Base-by-base conservation (phyloP, 2,113 vertebrate genomes). In the Platanista minor region DNA sequence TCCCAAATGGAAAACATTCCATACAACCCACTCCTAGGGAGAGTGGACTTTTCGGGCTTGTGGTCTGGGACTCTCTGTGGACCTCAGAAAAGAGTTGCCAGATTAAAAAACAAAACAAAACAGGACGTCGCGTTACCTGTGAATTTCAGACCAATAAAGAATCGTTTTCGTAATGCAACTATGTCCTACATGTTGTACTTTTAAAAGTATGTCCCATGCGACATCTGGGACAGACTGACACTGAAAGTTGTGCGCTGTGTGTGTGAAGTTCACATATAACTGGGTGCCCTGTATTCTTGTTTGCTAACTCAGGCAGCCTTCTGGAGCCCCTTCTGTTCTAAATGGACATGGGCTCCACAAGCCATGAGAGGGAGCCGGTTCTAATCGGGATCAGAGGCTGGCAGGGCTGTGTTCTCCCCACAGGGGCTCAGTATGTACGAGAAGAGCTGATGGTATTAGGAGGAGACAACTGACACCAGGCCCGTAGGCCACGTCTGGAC, bases 11-110 rank as follows among this genome's bases (percentile, higher is more conserved):
- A 33, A 86, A 20, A 41, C 8, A 59, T 75, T 14, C 49, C 15
- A 29, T 0, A 5, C 2, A 41, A 41, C 61, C 72, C 14, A 25
- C 8, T 2, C n/a, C 6, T 29, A 29, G 39, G 12, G 10, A 69
- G n/a, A 17, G 54, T 11, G 39, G 43, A 46, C 41, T n/a, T 62
- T 85, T 64, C 15, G 49, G 33, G 33, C 9, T 52, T 71, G 17
- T 8, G 39, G 67, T 52, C 52, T n/a, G 41, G 74, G n/a, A 67
- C 39, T 61, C 33, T 71, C 54, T 72, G n/a, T 61, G 17, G 62
- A 46, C 74, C 92, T 77, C 54, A 71, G 91, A 64, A 49, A 77
- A 75, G 43, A 75, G 33, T 17, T 77, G 82, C 54, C 82, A 67
- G 57, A 72, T 78, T 52, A 52, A 52, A 90, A 86, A 95, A 82